A percentile compares a stretch with the other conserved stretches of the same genome.
These are phyloP conservation scores for Drosophila fuyamai DNA, from an alignment of 1,140 invertebrate genomes.

Conservation along the genomic window DNA sequence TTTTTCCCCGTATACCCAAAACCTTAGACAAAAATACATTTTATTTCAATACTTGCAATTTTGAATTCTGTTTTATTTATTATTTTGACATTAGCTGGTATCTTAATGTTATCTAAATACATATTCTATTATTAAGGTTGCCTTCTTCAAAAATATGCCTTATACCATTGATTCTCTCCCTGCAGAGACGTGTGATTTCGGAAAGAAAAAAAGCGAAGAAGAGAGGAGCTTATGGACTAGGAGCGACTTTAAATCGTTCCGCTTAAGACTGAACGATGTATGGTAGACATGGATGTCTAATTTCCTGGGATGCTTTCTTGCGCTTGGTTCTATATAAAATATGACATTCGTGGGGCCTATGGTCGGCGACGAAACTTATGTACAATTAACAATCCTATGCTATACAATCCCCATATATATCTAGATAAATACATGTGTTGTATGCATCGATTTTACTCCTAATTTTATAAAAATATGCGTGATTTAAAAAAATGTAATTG, in stretches of 20 bases:
- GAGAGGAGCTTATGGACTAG: constrained; percentile 24
- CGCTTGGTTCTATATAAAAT: constrained; percentile 26
- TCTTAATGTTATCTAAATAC: constrained; percentile 60
- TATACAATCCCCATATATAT: constrained; percentile 27
- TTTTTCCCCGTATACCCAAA: not conserved
- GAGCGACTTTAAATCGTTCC: constrained; percentile 11
- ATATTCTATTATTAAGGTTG: constrained; percentile 53
- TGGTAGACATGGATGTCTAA: constrained; percentile 46
- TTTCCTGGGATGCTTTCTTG: constrained; percentile 20
- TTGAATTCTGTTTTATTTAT: constrained; percentile 74
- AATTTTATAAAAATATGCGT: constrained; percentile 59
- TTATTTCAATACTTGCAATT: constrained; percentile 62
- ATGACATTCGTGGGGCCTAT: constrained; percentile 22
- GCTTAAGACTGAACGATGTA: constrained; percentile 40
- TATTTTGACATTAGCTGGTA: constrained; percentile 70
- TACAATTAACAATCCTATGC: constrained; percentile 63
- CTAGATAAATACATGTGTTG: constrained; percentile 21
- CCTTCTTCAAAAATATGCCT: constrained; percentile 47
- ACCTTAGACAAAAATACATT: not conserved
- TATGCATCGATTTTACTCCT: constrained; percentile 12
- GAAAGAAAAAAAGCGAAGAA: constrained; percentile 8
- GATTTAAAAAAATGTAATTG: constrained; percentile 46
- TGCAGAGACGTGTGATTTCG: constrained; percentile 9
- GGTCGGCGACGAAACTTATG: constrained; percentile 37
- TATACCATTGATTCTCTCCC: constrained; percentile 33